Evolutionary conservation across 2,113 vertebrate genomes (phyloP), one percentile per base, ranked within the genome.

Genomic region (Notarius lentiginosus): DNA sequence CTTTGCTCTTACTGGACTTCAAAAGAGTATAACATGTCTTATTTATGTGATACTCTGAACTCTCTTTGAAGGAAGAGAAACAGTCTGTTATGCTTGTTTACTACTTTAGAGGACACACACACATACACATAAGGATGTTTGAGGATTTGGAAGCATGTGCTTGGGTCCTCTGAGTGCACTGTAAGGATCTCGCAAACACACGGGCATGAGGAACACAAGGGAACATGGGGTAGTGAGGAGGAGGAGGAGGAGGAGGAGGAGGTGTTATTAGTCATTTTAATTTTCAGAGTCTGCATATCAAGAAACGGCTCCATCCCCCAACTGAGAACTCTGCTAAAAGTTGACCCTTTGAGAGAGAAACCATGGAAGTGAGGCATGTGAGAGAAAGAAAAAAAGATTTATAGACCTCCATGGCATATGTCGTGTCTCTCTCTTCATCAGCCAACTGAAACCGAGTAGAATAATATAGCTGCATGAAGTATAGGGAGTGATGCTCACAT

Each of bases 11-110:
- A 88, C 65, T 79, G 63, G 41, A 81, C 79, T 88, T 87, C 65
- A 88, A 86, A 41, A 88, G 84, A 76, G 75, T 66, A 88, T 82
- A 87, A 79, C 56, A 86, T 53, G 22, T 61, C 76, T 47, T 85
- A 47, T 86, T 80, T 79, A 84, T 79, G 34, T 87, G 73, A 87
- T 77, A 20, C 80, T 85, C 77, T 75, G 47, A 73, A 53, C 79
- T 65, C 34, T 55, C 73, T 87, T 53, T 61, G 14, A 88, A 85
- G 47, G 61, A 82, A 56, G 66, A 87, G 61, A 83, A 56, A 4
- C 65, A 79, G 81, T 82, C 83, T 85, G 83, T 86, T 84, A 88
- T 66, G 79, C 84, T 87, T 88, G 85, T 90, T 90, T 88, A 85
- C 85, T 85, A 61, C 51, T 87, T 88, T 88, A 79, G 65, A 88